Base-by-base conservation (phyloP, 2,797 vertebrate genomes). In the Mormyrops attenuatus region DNA sequence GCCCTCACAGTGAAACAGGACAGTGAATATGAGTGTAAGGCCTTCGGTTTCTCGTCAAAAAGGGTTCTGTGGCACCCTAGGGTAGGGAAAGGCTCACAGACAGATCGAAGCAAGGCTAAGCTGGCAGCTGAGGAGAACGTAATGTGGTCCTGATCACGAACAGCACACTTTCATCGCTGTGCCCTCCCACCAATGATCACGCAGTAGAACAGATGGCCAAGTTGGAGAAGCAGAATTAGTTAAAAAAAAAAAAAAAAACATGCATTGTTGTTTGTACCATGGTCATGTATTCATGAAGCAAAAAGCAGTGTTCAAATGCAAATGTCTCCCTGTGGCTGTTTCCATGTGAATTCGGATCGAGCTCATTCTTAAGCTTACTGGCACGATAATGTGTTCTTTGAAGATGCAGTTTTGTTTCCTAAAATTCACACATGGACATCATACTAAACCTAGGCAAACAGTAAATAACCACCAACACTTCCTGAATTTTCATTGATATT, bases 151-250 rank as follows among this genome's bases (percentile, higher is more conserved):
- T 87, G 13, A 50, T 88, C 47, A 55, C 60, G 55, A 89, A 89
- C 26, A 52, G 85, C 63, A 69, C 66, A 41, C 47, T 87, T 77
- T 77, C 34, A 55, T 47, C 85, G 80, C 55, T 5, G 26, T 69
- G 30, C 55, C 47, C 85, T 55, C 85, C 85, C 85, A 87, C 87
- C 87, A 41, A 44, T 66, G 34, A 88, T 44, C 38, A 88, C 44
- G 53, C 34, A 20, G 53, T n/a, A 84, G 20, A 84, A 60, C 88
- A 89, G 77, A 89, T 89, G 88, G 88, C 41, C 50, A 44, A 85
- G 73, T 41, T 82, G 52, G 34, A 85, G n/a, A 60, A 57, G 52
- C 13, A 52, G 49, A 77, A 88, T 57, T 87, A 9, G 17, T 38
- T 3, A 57, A 20, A 85, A 85, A 20, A 87, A 13, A 49, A 50